A percentile compares a stretch with the other conserved stretches of the same genome.
These are phyloP conservation scores for Shargacucullia verbasci DNA, from an alignment of 2,888 invertebrate genomes.

Conservation along the genomic window DNA sequence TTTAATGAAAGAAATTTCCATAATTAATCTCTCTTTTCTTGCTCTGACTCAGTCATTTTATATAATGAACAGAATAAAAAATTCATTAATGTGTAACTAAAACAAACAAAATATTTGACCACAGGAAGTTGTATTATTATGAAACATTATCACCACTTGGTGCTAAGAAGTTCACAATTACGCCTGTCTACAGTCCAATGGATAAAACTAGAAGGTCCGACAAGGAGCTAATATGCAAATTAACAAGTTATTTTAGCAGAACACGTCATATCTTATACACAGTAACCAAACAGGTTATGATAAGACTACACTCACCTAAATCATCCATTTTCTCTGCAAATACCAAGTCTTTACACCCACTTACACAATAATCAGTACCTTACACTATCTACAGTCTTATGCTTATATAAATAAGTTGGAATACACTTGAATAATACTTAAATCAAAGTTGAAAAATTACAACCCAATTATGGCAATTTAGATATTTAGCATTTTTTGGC, in stretches of 20 bases:
- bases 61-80: conserved; percentile 8
- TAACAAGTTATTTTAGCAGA: conserved; percentile 71
- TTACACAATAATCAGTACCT: conserved; percentile 40
- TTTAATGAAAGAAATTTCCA: conserved; percentile 8
- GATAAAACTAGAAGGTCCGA: conserved; percentile 35
- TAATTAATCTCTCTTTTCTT: background rate
- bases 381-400: conserved; percentile 51
- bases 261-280: conserved; percentile 78
- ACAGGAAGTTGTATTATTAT: conserved; percentile 12
- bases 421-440: conserved; percentile 65
- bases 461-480: conserved; percentile 72
- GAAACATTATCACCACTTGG: conserved; percentile 1
- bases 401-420: conserved; percentile 46
- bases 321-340: conserved; percentile 79
- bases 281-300: conserved; percentile 84
- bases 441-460: conserved; percentile 67
- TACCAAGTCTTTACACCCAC: conserved; percentile 46
- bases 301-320: conserved; percentile 84
- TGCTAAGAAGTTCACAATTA: conserved; percentile 9
- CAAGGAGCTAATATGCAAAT: conserved; percentile 59
- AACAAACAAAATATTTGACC: conserved; percentile 29
- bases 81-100: conserved; percentile 17
- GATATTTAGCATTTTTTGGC: conserved; percentile 63
- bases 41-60: conserved; percentile 1
- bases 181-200: conserved; percentile 14